Percentiles rank a stretch among this genome's conserved stretches.
These are phyloP conservation scores for Sebastes taczanowskii DNA, from an alignment of 2,797 vertebrate genomes.

Conservation along the genomic window DNA sequence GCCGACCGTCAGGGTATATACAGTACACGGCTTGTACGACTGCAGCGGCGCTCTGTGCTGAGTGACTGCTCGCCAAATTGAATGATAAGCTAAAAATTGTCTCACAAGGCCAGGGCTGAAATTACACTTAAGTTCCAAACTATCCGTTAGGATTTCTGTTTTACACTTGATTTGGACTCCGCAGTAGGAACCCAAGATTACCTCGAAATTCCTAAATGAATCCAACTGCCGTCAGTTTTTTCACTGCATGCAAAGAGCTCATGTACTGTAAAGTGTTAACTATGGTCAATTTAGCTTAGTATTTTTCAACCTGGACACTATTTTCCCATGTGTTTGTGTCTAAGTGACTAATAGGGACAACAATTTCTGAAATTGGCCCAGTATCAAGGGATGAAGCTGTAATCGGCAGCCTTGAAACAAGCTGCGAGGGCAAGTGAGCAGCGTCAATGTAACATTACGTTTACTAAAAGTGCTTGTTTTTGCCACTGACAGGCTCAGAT, in stretches of 20 bases:
- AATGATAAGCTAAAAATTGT: conserved; percentile 17
- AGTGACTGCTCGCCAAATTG: conserved; percentile 3
- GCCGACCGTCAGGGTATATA: conserved; percentile 9
- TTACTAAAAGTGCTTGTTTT: too few relatives aligned
- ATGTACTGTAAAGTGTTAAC: neutral
- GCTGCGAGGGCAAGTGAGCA: too few relatives aligned
- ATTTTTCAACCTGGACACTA: too few relatives aligned
- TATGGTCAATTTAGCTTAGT: too few relatives aligned
- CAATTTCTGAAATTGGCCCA: fast-evolving
- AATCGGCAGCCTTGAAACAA: too few relatives aligned
- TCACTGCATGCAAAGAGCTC: neutral
- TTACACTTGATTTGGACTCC: neutral
- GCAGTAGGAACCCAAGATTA: neutral
- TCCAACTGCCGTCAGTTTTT: neutral
- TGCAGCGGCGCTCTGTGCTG: neutral
- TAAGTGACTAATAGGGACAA: too few relatives aligned
- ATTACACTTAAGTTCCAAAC: conserved; percentile 4
- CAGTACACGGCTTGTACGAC: conserved; percentile 9
- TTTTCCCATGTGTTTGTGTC: too few relatives aligned
- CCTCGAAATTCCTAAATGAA: neutral
- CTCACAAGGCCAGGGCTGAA: conserved; percentile 9
- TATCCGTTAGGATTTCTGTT: neutral
- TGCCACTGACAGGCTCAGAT: too few relatives aligned
- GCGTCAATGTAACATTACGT: too few relatives aligned
- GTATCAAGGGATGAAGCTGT: too few relatives aligned